Evolutionary conservation across 35 echinoderm and acorn worm species (phyloP).

Genomic region (Apostichopus japonicus): DNA sequence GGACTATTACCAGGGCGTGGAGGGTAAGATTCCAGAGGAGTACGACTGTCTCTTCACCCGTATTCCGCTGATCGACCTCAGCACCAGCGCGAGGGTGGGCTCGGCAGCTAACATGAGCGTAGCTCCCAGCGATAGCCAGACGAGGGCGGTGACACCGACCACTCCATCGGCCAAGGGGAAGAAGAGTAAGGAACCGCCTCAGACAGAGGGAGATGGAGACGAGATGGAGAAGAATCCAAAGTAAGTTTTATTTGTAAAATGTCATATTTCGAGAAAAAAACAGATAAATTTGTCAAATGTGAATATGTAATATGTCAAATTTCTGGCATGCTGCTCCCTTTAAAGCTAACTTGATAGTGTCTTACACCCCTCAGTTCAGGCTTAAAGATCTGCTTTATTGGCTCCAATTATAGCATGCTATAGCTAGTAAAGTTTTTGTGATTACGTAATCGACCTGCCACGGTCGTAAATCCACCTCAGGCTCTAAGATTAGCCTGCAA

Average conservation of each 20-base stretch:
- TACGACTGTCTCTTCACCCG: conserved; percentile 70
- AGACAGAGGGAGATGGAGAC: conserved; percentile 48
- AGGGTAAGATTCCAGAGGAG: conserved; percentile 95
- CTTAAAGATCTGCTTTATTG: no score
- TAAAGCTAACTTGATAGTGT: no score
- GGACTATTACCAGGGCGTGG: conserved; percentile 97
- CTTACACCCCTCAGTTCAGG: no score
- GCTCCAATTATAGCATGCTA: no score
- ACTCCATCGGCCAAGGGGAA: conserved; percentile 98
- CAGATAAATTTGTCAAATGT: no score
- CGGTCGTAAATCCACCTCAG: no score
- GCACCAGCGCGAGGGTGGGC: conserved; percentile 64
- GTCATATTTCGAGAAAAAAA: no score
- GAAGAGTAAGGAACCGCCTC: conserved; percentile 79
- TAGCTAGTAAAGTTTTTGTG: no score
- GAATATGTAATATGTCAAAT: no score
- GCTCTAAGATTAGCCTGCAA: no score
- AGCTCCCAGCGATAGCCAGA: conserved; percentile 77
- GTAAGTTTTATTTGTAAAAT: not conserved
- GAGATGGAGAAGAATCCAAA: conserved; percentile 80
- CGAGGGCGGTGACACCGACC: conserved; percentile 69
- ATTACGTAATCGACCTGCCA: no score
- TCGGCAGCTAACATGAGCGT: conserved; percentile 61
- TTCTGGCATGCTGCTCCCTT: no score
- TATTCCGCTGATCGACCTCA: conserved; percentile 93